Evolutionary conservation across 2,888 invertebrate genomes (phyloP), one percentile per base, ranked within the genome.

Genomic region (Lissocephala sabroskyi): DNA sequence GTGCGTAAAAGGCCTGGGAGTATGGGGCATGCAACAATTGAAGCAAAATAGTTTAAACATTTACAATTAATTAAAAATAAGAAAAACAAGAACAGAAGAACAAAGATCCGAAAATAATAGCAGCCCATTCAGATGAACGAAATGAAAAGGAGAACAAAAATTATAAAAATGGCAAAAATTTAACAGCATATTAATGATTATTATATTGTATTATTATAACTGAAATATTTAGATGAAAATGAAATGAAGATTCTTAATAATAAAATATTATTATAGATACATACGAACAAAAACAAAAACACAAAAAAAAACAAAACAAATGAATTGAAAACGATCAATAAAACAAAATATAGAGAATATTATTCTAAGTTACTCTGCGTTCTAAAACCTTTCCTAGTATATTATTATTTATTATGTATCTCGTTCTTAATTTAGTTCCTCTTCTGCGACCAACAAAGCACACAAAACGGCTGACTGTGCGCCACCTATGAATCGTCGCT

Each of bases 191-290:
- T 76, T 68, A 76, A 66, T 62, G 59, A 76, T 78, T 75, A 77
- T 73, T 70, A 65, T 64, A 76, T 78, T 78, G 70, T 75, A 78
- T 73, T 77, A 78, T 79, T 79, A 70, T 70, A 65, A 79, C 67
- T 76, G 73, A 75, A 79, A 78, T 78, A 79, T 75, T 76, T 79
- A 79, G 79, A 79, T 77, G 78, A 79, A 78, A 80, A 79, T 77
- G 78, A 79, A 78, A 80, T 79, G 79, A 80, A 53, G 65, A 80
- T 79, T 79, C 75, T 78, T 78, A 79, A 79, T 75, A 78, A 74
- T 78, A 78, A 78, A 59, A 75, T 64, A 79, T 73, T 77, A 79
- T 75, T 75, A 77, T 75, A 79, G 70, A 80, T 67, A 71, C 71
- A 76, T 75, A 79, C 71, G 49, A 56, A 52, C 45, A 52, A 40